A percentile compares a stretch with the other conserved stretches of the same genome.
Conservation (phyloP, 2,113 vertebrate species). For the Pelecanus crispus region DNA sequence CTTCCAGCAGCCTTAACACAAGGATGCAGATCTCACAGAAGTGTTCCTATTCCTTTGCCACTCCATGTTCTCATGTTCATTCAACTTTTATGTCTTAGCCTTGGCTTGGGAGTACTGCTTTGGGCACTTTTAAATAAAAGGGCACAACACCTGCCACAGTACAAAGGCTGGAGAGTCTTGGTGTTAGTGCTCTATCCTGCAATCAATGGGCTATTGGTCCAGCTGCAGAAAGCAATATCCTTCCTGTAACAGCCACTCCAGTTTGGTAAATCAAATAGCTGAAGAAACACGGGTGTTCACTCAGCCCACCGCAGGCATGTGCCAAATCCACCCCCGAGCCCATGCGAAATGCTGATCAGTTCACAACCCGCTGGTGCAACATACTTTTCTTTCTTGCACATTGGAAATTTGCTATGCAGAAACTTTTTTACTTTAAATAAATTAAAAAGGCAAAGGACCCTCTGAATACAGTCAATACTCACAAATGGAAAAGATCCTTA, state of each 20-base stretch:
- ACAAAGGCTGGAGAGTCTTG: background rate
- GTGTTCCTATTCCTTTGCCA: background rate
- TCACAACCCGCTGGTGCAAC: background rate
- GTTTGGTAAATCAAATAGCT: background rate
- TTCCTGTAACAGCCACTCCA: background rate
- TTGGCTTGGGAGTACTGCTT: background rate
- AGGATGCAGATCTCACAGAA: background rate
- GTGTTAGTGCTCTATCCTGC: background rate
- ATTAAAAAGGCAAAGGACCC: background rate
- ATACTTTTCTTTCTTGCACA: background rate
- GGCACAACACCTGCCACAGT: background rate
- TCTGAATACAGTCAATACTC: background rate
- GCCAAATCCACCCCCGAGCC: background rate
- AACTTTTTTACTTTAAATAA: background rate
- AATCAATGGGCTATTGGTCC: background rate
- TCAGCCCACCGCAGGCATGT: background rate
- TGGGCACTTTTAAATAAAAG: background rate
- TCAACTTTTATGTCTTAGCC: background rate
- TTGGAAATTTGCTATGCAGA: background rate
- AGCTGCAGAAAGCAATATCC: background rate
- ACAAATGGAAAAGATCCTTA: background rate
- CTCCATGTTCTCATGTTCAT: accelerated
- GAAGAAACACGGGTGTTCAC: background rate
- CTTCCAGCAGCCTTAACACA: background rate
- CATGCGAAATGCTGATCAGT: background rate